Conservation (phyloP, 2,888 invertebrate species). For the Plemyria rubiginata region DNA sequence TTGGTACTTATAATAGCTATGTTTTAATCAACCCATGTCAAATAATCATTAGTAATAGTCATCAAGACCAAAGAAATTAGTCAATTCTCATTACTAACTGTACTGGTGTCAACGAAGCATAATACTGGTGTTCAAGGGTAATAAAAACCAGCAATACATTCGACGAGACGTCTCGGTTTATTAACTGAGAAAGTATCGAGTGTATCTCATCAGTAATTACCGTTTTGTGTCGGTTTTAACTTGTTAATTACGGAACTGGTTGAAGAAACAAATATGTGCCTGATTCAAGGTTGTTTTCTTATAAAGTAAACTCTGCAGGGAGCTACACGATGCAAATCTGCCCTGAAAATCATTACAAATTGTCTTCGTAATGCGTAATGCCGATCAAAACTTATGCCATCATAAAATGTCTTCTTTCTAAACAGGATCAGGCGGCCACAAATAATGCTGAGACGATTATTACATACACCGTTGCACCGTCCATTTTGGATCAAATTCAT, state of each 20-base stretch:
- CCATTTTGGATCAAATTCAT: too few species aligned
- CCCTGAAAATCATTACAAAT: too few species aligned
- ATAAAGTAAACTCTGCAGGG: neutral
- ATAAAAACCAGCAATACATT: slow-evolving; percentile 25
- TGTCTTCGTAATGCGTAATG: too few species aligned
- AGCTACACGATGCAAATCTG: too few species aligned
- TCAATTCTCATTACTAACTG: slow-evolving; percentile 3
- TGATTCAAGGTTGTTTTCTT: slow-evolving; percentile 1
- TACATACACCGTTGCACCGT: too few species aligned
- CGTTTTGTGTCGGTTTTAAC: slow-evolving; percentile 52
- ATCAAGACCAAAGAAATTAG: neutral
- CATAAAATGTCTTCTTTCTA: too few species aligned
- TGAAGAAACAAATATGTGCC: slow-evolving; percentile 12
- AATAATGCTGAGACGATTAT: too few species aligned
- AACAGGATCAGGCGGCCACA: too few species aligned
- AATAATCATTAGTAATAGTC: too few species aligned
- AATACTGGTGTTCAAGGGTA: neutral
- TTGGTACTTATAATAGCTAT: neutral
- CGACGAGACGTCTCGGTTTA: slow-evolving; percentile 45
- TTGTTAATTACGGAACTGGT: slow-evolving; percentile 47
- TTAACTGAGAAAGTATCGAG: slow-evolving; percentile 61
- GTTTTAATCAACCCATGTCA: too few species aligned
- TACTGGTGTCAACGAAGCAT: slow-evolving; percentile 21
- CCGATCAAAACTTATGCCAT: too few species aligned
- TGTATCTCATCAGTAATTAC: slow-evolving; percentile 48